These are phyloP conservation scores for Gisinianus flammeolus DNA, from an alignment of 2,888 invertebrate genomes.

Conservation along the genomic window DNA sequence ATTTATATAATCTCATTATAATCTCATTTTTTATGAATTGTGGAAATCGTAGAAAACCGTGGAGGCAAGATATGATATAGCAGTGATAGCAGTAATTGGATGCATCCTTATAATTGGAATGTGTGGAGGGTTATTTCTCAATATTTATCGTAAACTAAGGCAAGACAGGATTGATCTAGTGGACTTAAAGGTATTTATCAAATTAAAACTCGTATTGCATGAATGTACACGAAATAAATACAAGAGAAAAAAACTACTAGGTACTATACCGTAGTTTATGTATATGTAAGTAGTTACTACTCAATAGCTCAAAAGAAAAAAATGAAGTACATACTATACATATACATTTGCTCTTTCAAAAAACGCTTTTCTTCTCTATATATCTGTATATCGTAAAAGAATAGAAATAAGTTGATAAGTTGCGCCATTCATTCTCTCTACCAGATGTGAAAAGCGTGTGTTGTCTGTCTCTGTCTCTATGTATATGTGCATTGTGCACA, in stretches of 20 bases:
- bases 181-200: conserved; percentile 49
- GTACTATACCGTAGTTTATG: background rate
- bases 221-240: too few species aligned
- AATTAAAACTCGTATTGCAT: too few species aligned
- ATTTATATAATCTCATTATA: too few species aligned
- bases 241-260: too few species aligned
- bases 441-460: background rate
- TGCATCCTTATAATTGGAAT: conserved; percentile 84
- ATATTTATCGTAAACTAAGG: conserved; percentile 83
- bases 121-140: conserved; percentile 86
- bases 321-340: too few species aligned
- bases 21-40: background rate
- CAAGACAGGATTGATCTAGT: conserved; percentile 67
- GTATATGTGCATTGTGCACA: background rate
- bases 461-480: background rate
- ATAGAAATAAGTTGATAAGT: background rate
- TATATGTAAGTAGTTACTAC: too few species aligned
- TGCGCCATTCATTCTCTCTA: background rate
- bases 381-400: background rate
- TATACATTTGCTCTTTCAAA: too few species aligned
- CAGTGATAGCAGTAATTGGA: conserved; percentile 86
- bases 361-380: too few species aligned
- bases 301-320: too few species aligned
- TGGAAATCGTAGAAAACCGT: conserved; percentile 14
- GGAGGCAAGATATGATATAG: conserved; percentile 67